phyloP scores from a whole-genome alignment of 2,797 vertebrate genomes.

The Muscicapa comitata region DNA sequence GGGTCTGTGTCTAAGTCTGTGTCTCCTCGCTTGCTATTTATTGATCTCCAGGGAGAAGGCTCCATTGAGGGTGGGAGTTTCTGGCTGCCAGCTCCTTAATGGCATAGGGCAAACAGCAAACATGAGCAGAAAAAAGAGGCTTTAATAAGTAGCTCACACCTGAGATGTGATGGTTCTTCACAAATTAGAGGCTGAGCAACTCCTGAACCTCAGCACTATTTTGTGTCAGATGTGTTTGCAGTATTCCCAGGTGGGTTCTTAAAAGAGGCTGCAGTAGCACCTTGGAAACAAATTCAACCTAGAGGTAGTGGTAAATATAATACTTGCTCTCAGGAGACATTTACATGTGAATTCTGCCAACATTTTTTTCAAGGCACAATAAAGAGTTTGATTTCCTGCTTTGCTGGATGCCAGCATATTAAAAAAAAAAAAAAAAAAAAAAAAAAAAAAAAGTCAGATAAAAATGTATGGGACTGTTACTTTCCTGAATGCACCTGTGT shows the following conservation, averaged over 20 bases:
- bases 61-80: not conserved
- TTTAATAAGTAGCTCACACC: not conserved
- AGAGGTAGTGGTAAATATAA: not conserved
- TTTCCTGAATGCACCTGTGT: not conserved
- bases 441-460: not conserved
- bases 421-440: not conserved
- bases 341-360: not conserved
- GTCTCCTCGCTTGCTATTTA: not conserved
- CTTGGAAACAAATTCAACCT: not conserved
- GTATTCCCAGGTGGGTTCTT: not conserved
- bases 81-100: not conserved
- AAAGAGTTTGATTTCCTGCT: not conserved
- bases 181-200: not conserved
- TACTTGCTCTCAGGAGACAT: not conserved
- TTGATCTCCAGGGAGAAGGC: not conserved
- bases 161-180: not conserved
- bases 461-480: not conserved
- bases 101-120: not conserved
- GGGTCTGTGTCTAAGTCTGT: not conserved
- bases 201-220: not conserved
- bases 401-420: not conserved
- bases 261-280: not conserved
- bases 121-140: not conserved
- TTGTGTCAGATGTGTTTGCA: not conserved
- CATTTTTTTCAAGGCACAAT: not conserved